Evolutionary conservation across 2,888 invertebrate species (phyloP), one percentile per base, ranked within the genome.

Genomic region (Ernsta delagoae): DNA sequence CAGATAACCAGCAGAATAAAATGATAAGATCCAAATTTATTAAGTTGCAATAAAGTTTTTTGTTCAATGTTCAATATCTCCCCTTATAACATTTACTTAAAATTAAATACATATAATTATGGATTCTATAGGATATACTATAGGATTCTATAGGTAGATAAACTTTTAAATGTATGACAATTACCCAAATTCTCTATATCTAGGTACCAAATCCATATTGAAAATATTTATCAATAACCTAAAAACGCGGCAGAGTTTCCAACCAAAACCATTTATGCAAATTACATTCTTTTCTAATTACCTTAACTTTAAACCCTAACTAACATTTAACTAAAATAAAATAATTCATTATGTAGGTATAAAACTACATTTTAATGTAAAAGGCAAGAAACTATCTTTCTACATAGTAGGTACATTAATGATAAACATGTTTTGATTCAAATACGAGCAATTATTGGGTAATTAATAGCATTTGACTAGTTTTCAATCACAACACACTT

Each of bases 401-500:
- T 59, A 41, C 24, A 59, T 12, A n/a, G 45, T 31, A 41, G 8
- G 7, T 59, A 43, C 24, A 34, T 12, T 61, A 67, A 56, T 56
- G 67, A 68, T 57, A 68, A 68, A 68, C 61, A 57, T 68, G 62
- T 67, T 67, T 67, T 56, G 67, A 67, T 61, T 62, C 36, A 57
- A 62, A 57, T 12, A 43, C 62, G 48, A 50, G 57, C 50, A 67
- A 61, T 9, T 24, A 16, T 50, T 50, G 16, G 50, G 34, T 16
- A 67, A 61, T 56, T 56, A 67, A 61, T 67, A 61, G 56, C 48
- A 61, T 62, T 62, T 62, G 62, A 68, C 62, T 68, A 68, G 62
- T 68, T 57, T 68, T 68, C 62, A 68, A 62, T 68, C 68, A 68
- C 68, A 68, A 68, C 68, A 68, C 62, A 62, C 56, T 68, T 68